Percentiles rank a stretch among this genome's conserved stretches.
Evolutionary conservation across 2,888 invertebrate species (phyloP).

Genomic region (Carpatolechia fugitivella): DNA sequence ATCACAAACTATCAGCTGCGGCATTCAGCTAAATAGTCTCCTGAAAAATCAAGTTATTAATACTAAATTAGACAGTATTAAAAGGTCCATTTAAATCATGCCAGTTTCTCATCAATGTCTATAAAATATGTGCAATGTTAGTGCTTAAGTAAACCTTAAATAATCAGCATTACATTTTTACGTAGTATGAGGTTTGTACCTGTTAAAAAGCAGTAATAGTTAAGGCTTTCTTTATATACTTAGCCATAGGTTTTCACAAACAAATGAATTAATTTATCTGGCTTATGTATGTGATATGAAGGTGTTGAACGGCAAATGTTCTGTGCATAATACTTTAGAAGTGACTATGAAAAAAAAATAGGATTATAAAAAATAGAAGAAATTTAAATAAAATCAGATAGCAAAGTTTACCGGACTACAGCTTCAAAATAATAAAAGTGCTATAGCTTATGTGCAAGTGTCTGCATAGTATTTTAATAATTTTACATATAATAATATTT

Average conservation of each 20-base stretch:
- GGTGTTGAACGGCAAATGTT: neutral
- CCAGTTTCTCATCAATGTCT: slow-evolving; percentile 8
- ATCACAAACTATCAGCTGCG: neutral
- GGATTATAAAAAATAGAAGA: no score
- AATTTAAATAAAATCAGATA: no score
- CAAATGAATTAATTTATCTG: neutral
- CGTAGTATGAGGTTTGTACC: neutral
- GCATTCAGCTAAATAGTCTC: no score
- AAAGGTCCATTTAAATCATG: neutral
- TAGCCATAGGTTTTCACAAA: neutral
- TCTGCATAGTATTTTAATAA: slow-evolving; percentile 11
- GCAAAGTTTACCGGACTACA: no score
- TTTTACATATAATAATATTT: neutral
- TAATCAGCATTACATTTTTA: neutral
- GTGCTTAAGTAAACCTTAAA: neutral
- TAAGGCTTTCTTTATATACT: no score
- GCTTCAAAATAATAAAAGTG: no score
- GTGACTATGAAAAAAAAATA: no score
- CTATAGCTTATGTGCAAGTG: slow-evolving; percentile 17
- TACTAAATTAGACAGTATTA: slow-evolving; percentile 13
- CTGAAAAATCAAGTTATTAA: no score
- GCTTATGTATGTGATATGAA: neutral
- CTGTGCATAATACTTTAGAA: neutral
- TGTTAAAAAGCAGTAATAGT: no score
- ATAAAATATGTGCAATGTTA: slow-evolving; percentile 8